Evolutionary conservation across 2,113 vertebrate species (phyloP), one percentile per base, ranked within the genome.

Genomic region (Sceloporus undulatus): DNA sequence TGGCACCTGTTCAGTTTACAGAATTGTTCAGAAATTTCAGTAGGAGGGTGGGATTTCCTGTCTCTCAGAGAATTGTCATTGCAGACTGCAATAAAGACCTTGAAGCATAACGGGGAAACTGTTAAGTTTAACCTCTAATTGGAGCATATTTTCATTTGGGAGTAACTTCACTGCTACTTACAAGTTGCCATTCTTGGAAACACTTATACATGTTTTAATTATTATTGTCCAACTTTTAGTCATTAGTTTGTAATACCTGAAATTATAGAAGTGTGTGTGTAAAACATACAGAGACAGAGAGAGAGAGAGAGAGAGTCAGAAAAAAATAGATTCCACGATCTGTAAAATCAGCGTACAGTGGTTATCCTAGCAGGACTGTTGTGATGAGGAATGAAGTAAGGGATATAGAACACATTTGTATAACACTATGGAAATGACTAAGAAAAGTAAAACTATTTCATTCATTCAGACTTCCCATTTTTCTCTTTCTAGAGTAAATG

Each of bases 321-420:
- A 59, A 59, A 59, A 62, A 62, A 62, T 62, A 18, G 13, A 62
- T 10, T 6, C 4, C 14, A 65, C 40, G 62, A 66, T 68, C 59
- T 83, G 52, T 80, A 73, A 71, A 73, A 59, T 38, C 8, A 56
- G 13, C 74, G 54, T 34, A 77, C 27, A 70, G 21, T 75, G 56
- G 79, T 77, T 79, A 75, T 54, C 85, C 65, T 79, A 65, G 79
- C 14, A 87, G 56, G 84, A 25, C 42, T 85, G 34, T 73, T 85
- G 74, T 65, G 56, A 18, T 66, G 34, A 59, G 68, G 65, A 80
- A 59, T 59, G 66, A 79, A 42, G 29, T 38, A 70, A 38, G 40
- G 38, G 25, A 4, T n/a, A 34, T 29, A 85, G 27, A 66, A 75
- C 62, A 54, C 14, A 86, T 86, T 73, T 34, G 13, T 40, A 9